A percentile compares a stretch with the other conserved stretches of the same genome.
These are phyloP conservation scores for Leptoteleia sp. DNA, from an alignment of 1,140 invertebrate species.

Conservation along the genomic window DNA sequence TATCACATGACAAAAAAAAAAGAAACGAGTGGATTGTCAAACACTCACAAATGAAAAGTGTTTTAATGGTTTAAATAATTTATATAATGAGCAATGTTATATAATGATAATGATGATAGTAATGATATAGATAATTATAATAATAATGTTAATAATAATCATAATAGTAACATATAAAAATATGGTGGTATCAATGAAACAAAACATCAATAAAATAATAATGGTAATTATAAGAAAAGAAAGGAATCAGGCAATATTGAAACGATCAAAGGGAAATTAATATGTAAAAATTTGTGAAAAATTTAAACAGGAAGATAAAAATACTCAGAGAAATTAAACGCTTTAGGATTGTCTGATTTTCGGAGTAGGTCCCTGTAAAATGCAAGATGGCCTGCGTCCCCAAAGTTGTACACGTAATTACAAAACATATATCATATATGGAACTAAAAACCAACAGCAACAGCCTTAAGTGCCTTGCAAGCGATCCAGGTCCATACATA, in stretches of 20 bases:
- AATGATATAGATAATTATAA: slow-evolving; percentile 5
- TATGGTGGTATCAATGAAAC: slow-evolving; percentile 16
- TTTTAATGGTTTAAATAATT: too few relatives aligned
- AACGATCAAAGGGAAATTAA: slow-evolving; percentile 81
- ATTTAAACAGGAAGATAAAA: slow-evolving; percentile 68
- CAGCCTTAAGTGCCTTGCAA: slow-evolving; percentile 33
- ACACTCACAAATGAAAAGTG: too few relatives aligned
- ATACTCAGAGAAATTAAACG: slow-evolving; percentile 78
- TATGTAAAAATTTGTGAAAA: slow-evolving; percentile 68
- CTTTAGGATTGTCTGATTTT: slow-evolving; percentile 81
- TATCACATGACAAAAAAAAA: too few relatives aligned
- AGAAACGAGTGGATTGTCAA: too few relatives aligned
- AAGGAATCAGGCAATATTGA: slow-evolving; percentile 77
- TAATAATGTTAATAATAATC: slow-evolving; percentile 17
- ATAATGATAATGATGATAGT: slow-evolving; percentile 24
- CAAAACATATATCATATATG: slow-evolving; percentile 68
- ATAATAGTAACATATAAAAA: slow-evolving; percentile 19
- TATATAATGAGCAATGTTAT: slow-evolving; percentile 4
- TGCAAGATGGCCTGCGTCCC: slow-evolving; percentile 82
- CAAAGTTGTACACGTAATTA: slow-evolving; percentile 79
- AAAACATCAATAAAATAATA: slow-evolving; percentile 32
- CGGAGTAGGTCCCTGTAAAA: slow-evolving; percentile 81
- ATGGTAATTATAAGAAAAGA: slow-evolving; percentile 60
- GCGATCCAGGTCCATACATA: slow-evolving; percentile 52
- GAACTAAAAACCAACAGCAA: slow-evolving; percentile 33